phyloP scores from a whole-genome alignment of 2,113 vertebrate genomes.

The Leucopsar rothschildi region DNA sequence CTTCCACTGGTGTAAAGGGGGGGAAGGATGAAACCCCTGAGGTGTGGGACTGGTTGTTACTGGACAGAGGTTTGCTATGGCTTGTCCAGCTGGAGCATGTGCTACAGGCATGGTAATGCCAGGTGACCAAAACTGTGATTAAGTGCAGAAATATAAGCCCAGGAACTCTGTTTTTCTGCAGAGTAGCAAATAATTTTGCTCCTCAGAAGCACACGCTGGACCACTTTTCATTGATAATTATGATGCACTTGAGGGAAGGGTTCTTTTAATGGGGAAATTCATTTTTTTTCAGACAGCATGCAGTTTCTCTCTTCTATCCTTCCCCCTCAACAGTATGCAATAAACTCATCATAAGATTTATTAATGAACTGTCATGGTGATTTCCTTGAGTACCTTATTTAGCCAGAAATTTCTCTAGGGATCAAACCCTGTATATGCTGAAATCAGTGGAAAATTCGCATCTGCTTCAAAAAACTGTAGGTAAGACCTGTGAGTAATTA shows the following conservation, averaged over 20 bases:
- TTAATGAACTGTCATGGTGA: neutral
- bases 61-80: neutral
- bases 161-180: neutral
- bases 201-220: neutral
- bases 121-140: neutral
- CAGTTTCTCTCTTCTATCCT: neutral
- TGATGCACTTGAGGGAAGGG: neutral
- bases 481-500: neutral
- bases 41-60: neutral
- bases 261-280: neutral
- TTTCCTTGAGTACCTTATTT: conserved; percentile 7
- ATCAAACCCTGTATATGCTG: neutral
- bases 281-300: neutral
- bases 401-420: neutral
- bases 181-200: neutral
- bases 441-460: neutral
- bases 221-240: neutral
- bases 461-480: neutral
- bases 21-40: neutral
- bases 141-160: neutral
- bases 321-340: neutral
- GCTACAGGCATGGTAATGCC: neutral
- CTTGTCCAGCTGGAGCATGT: neutral
- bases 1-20: neutral
- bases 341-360: neutral